Evolutionary conservation across 2,888 invertebrate genomes (phyloP).

Genomic region (Drosophila algonquin): DNA sequence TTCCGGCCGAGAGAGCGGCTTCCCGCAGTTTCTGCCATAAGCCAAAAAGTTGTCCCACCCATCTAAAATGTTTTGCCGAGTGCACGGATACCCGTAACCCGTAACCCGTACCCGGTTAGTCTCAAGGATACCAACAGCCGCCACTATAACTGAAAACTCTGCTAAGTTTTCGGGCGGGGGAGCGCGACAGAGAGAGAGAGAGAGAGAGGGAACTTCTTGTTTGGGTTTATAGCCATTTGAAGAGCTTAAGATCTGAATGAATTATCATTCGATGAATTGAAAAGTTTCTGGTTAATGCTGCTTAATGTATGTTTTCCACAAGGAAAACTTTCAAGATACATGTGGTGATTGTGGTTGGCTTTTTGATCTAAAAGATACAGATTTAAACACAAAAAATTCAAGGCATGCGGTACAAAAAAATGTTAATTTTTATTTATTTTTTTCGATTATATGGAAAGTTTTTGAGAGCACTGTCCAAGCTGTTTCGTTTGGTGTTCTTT

Average conservation of each 20-base stretch:
- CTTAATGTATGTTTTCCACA: slow-evolving; percentile 10
- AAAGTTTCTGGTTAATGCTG: slow-evolving; percentile 16
- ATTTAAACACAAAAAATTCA: not conserved
- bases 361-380: not conserved
- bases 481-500: not conserved
- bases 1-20: slow-evolving; percentile 54
- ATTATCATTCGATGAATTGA: slow-evolving; percentile 26
- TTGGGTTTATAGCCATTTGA: slow-evolving; percentile 58
- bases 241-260: slow-evolving; percentile 50
- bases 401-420: not conserved
- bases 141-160: slow-evolving; percentile 50
- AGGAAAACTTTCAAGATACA: not conserved
- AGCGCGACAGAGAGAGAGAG: not conserved
- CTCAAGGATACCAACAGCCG: slow-evolving; percentile 1
- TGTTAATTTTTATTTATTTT: not conserved
- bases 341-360: too few species aligned
- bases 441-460: not conserved
- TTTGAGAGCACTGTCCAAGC: not conserved
- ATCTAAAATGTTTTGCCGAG: slow-evolving; percentile 44
- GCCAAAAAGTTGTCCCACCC: slow-evolving; percentile 59
- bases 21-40: slow-evolving; percentile 66
- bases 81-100: not conserved
- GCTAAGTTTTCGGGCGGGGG: slow-evolving; percentile 50
- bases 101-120: too few species aligned
- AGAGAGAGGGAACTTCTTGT: slow-evolving; percentile 44